These are phyloP conservation scores for Gryon sp. DNA, from an alignment of 1,140 invertebrate species.

Conservation along the genomic window DNA sequence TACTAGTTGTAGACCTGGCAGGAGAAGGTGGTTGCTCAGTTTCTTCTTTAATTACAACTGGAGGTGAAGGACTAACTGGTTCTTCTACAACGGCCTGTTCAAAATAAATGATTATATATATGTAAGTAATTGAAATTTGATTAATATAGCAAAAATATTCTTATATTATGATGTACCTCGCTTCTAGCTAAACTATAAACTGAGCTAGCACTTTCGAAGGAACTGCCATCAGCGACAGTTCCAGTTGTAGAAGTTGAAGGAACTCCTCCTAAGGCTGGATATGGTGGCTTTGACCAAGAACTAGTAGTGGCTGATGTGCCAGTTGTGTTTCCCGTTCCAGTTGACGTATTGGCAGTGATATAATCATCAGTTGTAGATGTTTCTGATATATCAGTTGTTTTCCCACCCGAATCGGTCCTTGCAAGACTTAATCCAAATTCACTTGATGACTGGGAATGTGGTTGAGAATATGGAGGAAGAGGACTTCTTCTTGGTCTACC, in stretches of 20 bases:
- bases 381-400: conserved; percentile 88
- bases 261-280: conserved; percentile 72
- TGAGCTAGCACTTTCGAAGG: conserved; percentile 89
- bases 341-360: conserved; percentile 91
- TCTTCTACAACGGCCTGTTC: conserved; percentile 75
- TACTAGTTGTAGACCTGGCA: conserved; percentile 76
- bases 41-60: conserved; percentile 70
- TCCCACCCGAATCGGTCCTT: conserved; percentile 86
- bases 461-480: conserved; percentile 69
- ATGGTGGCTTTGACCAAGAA: conserved; percentile 74
- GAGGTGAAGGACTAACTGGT: conserved; percentile 70
- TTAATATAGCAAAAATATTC: neutral
- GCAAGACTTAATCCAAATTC: conserved; percentile 78
- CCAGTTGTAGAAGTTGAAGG: conserved; percentile 79
- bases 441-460: conserved; percentile 77
- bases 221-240: conserved; percentile 85
- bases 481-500: conserved; percentile 73
- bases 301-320: conserved; percentile 77
- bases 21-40: conserved; percentile 70
- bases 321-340: conserved; percentile 82
- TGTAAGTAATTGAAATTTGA: neutral
- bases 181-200: conserved; percentile 87
- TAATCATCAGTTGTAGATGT: conserved; percentile 93
- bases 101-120: neutral
- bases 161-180: conserved; percentile 77